A percentile compares a stretch with the other conserved stretches of the same genome.
Evolutionary conservation across 92 coral and sea anemone genomes (phyloP).

Genomic region (Siderastrea radians): DNA sequence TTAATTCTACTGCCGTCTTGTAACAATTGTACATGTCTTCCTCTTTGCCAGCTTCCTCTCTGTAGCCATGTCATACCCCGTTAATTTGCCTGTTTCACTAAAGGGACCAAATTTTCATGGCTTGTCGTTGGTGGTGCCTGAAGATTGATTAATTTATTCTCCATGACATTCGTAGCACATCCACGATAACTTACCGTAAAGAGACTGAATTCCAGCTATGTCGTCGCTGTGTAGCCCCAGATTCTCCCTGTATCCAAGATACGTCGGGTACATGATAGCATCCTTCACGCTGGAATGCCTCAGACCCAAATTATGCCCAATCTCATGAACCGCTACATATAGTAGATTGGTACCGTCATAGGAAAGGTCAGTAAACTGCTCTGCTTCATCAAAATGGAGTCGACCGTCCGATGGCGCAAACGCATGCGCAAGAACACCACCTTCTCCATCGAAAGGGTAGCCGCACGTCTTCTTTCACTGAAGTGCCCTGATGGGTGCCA

Average conservation of each 20-base stretch:
- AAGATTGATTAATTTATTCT: no score
- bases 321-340: conserved; percentile 82
- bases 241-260: conserved; percentile 41
- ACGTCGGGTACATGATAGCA: conserved; percentile 76
- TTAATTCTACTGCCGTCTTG: no score
- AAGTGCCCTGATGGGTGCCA: no score
- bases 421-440: conserved; percentile 3
- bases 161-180: no score
- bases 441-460: conserved; percentile 75
- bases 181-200: conserved; percentile 25
- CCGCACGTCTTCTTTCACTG: conserved; percentile 8
- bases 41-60: no score
- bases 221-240: conserved; percentile 36
- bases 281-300: conserved; percentile 69
- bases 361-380: conserved; percentile 58
- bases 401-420: conserved; percentile 43
- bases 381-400: conserved; percentile 89
- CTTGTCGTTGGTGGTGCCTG: no score
- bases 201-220: conserved; percentile 5
- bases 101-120: no score
- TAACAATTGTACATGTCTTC: no score
- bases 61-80: no score
- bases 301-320: conserved; percentile 87
- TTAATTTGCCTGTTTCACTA: no score
- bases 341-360: conserved; percentile 45